Percentiles rank a stretch among this genome's conserved stretches.
These are phyloP conservation scores for Gallinago jamesoni DNA, from an alignment of 2,113 vertebrate species.

Conservation along the genomic window DNA sequence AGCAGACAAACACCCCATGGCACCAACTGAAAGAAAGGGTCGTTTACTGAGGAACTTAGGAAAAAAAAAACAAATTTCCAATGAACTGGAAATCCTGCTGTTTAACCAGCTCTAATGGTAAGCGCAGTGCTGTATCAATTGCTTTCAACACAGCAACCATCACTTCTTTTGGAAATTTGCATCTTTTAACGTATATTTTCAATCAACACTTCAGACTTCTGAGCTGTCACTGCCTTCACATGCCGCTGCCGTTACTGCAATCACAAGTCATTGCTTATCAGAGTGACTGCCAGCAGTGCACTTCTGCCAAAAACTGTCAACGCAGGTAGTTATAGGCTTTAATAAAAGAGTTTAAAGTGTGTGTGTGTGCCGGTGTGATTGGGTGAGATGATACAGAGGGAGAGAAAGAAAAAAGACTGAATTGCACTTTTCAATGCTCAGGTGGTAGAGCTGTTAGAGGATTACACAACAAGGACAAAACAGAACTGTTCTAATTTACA, in stretches of 20 bases:
- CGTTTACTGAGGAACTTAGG: neutral
- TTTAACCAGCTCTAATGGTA: neutral
- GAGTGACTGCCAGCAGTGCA: neutral
- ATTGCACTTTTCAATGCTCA: neutral
- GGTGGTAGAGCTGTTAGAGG: neutral
- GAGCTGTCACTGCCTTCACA: neutral
- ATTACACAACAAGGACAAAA: neutral
- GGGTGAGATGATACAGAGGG: neutral
- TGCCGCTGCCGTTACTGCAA: neutral
- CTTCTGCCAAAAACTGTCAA: constrained; percentile 2
- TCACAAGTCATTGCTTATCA: constrained; percentile 6
- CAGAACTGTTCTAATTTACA: neutral
- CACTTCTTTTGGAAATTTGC: constrained; percentile 5
- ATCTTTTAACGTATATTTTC: constrained; percentile 18
- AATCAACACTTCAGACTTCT: neutral
- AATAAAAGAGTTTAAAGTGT: constrained; percentile 8
- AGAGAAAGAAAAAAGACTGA: neutral
- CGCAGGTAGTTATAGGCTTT: neutral
- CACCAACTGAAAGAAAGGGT: neutral
- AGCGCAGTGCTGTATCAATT: neutral
- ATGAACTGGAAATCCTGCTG: neutral
- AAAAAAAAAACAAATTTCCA: neutral
- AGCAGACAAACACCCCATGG: neutral
- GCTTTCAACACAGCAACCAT: neutral
- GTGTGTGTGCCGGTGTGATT: neutral